A percentile compares a stretch with the other conserved stretches of the same genome.
These are phyloP conservation scores for Rhinolophus sinicus DNA, from an alignment of 2,113 vertebrate species.

Conservation along the genomic window DNA sequence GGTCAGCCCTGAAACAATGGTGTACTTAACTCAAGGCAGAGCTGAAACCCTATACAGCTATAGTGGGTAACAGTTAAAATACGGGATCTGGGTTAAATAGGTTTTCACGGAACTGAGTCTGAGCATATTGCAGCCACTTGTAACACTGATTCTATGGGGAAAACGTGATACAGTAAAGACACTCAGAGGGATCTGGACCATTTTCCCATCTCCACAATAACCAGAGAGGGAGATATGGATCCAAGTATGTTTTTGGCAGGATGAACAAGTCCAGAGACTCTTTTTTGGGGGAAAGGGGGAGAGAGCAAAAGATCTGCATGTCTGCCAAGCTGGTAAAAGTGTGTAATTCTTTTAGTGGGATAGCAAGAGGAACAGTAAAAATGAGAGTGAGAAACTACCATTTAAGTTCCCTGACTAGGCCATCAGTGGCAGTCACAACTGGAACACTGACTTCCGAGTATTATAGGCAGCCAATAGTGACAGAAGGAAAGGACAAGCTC, in stretches of 20 bases:
- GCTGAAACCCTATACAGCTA: not conserved
- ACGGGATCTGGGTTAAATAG: not conserved
- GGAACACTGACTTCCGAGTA: not conserved
- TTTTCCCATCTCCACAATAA: conserved; percentile 23
- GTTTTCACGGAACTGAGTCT: not conserved
- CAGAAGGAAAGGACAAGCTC: not conserved
- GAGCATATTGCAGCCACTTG: not conserved
- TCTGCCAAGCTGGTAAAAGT: not conserved
- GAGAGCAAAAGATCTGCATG: not conserved
- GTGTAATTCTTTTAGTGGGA: not conserved
- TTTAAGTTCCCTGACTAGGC: not conserved
- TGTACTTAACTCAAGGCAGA: not conserved
- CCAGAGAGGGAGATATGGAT: not conserved
- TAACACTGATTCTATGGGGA: not conserved
- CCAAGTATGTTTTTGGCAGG: not conserved
- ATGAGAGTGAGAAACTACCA: not conserved
- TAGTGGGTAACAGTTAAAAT: not conserved
- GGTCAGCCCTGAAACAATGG: not conserved
- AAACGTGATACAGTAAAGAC: conserved; percentile 13
- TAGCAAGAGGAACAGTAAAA: not conserved
- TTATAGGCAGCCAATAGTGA: not conserved
- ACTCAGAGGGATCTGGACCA: not conserved
- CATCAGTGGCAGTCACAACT: not conserved
- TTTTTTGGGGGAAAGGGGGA: too few species aligned
- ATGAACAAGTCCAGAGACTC: not conserved